These are phyloP conservation scores for Ambastaia sidthimunki DNA, from an alignment of 2,797 vertebrate species.

Conservation along the genomic window DNA sequence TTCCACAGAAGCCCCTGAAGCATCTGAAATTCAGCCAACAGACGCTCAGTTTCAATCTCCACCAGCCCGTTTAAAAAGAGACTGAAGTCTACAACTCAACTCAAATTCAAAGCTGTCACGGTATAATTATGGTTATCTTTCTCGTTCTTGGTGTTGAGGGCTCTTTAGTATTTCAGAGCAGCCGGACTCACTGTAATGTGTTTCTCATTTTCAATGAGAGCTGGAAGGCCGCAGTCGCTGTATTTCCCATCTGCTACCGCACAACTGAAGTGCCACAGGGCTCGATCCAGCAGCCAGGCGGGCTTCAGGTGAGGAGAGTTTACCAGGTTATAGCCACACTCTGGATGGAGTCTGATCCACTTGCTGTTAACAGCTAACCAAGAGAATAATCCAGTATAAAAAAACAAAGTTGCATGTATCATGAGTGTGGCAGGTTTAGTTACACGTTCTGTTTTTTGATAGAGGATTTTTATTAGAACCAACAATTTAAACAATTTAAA, in stretches of 20 bases:
- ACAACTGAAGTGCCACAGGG: conserved; percentile 88
- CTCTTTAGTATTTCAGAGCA: not conserved
- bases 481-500: too few relatives aligned
- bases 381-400: not conserved
- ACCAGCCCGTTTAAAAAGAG: too few relatives aligned
- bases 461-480: not conserved
- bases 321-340: conserved; percentile 92
- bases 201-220: conserved; percentile 82
- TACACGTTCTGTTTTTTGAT: not conserved
- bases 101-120: too few relatives aligned
- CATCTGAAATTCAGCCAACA: conserved; percentile 72
- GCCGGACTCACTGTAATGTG: conserved; percentile 84
- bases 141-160: too few relatives aligned
- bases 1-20: conserved; percentile 83
- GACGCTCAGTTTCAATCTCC: not conserved
- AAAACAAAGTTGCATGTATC: not conserved
- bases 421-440: too few relatives aligned
- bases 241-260: conserved; percentile 84
- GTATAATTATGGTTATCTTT: too few relatives aligned
- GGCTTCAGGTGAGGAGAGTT: conserved; percentile 95
- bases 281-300: conserved; percentile 93
- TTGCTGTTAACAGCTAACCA: conserved; percentile 86
- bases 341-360: conserved; percentile 91
- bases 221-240: conserved; percentile 79
- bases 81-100: too few relatives aligned